Percentiles rank a stretch among this genome's conserved stretches.
phyloP scores from a whole-genome alignment of 2,113 vertebrate genomes.

The Lagopus leucura region DNA sequence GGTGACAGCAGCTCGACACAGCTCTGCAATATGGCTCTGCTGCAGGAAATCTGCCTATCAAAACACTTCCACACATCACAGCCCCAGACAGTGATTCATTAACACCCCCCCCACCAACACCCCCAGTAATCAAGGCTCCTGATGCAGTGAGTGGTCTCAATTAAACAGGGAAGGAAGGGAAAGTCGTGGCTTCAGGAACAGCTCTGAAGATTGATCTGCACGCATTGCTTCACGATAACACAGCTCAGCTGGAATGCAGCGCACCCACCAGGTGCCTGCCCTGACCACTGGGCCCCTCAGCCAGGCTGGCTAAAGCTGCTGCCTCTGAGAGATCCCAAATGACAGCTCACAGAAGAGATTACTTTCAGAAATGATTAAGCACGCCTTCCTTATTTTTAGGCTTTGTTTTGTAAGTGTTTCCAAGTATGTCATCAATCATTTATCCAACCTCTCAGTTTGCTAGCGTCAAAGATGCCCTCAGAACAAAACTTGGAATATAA shows the following conservation, averaged over 20 bases:
- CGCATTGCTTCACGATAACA: neutral
- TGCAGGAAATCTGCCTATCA: neutral
- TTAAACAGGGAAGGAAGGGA: neutral
- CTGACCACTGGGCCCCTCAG: neutral
- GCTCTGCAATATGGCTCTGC: neutral
- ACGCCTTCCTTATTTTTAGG: constrained; percentile 18
- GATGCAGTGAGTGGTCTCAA: neutral
- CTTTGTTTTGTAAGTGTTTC: constrained; percentile 29
- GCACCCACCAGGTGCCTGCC: neutral
- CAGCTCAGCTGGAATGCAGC: neutral
- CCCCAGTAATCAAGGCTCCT: neutral
- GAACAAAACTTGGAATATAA: neutral
- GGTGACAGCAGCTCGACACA: neutral
- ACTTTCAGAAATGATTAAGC: constrained; percentile 51
- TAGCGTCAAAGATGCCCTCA: neutral
- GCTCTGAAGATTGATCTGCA: neutral
- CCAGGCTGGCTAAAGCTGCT: constrained; percentile 53
- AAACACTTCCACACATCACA: neutral
- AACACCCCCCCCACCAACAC: neutral
- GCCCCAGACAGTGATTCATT: neutral
- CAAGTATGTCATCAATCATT: neutral
- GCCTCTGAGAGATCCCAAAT: constrained; percentile 39
- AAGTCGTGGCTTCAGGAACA: neutral
- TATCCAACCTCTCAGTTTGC: neutral
- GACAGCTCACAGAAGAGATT: constrained; percentile 46